These are phyloP conservation scores for Marisa cornuarietis DNA, from an alignment of 1,140 invertebrate species.

Conservation along the genomic window DNA sequence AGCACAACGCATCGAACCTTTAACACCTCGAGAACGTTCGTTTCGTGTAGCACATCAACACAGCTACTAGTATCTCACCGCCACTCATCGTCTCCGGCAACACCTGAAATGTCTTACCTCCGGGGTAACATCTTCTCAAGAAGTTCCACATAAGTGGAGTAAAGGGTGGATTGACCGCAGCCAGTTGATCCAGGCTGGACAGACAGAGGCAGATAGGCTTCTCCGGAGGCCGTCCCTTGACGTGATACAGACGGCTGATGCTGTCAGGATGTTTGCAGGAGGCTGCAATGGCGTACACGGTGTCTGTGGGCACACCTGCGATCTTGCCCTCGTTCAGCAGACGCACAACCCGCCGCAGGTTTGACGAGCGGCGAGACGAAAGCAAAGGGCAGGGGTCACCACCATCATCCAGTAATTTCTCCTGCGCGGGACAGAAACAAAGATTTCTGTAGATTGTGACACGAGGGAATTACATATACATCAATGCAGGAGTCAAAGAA, in stretches of 20 bases:
- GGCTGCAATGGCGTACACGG: conserved; percentile 49
- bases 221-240: conserved; percentile 48
- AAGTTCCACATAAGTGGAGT: conserved; percentile 47
- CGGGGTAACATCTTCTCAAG: conserved; percentile 50
- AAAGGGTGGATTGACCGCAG: conserved; percentile 39
- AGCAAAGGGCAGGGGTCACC: conserved; percentile 37
- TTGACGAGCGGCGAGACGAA: conserved; percentile 43
- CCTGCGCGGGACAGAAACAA: conserved; percentile 11
- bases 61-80: too few species aligned
- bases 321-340: conserved; percentile 44
- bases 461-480: too few species aligned
- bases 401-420: conserved; percentile 22
- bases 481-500: too few species aligned
- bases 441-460: too few species aligned
- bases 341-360: conserved; percentile 36
- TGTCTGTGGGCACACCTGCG: conserved; percentile 52
- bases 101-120: conserved; percentile 33
- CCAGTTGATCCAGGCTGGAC: conserved; percentile 47
- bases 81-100: neutral
- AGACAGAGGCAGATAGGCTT: conserved; percentile 55
- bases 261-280: conserved; percentile 50
- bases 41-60: too few species aligned
- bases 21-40: too few species aligned
- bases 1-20: too few species aligned
- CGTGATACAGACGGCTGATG: conserved; percentile 46